A percentile compares a stretch with the other conserved stretches of the same genome.
These are phyloP conservation scores for Eucidaris tribuloides DNA, from an alignment of 35 echinoderm and acorn worm species.

Conservation along the genomic window DNA sequence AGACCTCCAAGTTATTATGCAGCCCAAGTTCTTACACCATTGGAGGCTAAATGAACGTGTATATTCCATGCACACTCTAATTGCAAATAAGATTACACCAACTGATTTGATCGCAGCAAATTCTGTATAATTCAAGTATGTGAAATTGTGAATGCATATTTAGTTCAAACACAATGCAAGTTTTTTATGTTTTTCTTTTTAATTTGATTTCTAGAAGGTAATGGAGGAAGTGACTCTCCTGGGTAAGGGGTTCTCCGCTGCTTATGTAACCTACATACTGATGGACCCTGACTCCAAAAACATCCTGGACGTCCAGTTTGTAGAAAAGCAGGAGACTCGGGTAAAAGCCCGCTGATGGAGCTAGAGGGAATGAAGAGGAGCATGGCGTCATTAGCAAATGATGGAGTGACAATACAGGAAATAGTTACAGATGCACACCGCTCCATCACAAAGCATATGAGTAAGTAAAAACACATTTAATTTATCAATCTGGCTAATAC, in stretches of 20 bases:
- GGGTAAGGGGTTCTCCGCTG: too few relatives aligned
- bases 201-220: too few relatives aligned
- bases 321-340: background rate
- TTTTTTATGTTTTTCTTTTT: too few relatives aligned
- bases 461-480: too few relatives aligned
- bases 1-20: too few relatives aligned
- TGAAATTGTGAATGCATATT: too few relatives aligned
- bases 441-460: too few relatives aligned
- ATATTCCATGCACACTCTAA: background rate
- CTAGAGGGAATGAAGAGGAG: background rate
- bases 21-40: slow-evolving; percentile 7
- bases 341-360: background rate
- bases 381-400: background rate
- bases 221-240: too few relatives aligned
- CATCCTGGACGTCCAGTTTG: background rate
- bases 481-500: too few relatives aligned
- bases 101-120: background rate
- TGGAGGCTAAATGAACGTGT: background rate
- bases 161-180: too few relatives aligned
- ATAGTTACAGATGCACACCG: too few relatives aligned
- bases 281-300: background rate
- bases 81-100: background rate
- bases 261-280: background rate
- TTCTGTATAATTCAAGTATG: too few relatives aligned
- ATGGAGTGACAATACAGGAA: background rate